Percentiles rank a stretch among this genome's conserved stretches.
These are phyloP conservation scores for Ochropleura plecta DNA, from an alignment of 2,888 invertebrate species.

Conservation along the genomic window DNA sequence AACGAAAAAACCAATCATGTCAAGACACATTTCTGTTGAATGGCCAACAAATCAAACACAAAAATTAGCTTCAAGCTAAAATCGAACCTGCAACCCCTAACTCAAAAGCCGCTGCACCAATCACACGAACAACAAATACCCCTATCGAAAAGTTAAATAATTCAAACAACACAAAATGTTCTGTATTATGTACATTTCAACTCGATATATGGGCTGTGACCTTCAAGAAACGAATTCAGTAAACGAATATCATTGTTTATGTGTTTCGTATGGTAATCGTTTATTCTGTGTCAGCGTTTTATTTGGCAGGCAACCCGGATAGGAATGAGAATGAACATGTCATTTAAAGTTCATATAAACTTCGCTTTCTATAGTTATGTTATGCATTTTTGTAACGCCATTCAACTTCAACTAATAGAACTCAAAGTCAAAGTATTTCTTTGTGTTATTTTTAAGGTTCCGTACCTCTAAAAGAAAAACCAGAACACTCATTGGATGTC, in stretches of 20 bases:
- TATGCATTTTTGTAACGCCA: not conserved
- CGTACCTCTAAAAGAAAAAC: too few species aligned
- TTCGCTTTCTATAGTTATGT: not conserved
- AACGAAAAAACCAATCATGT: not conserved
- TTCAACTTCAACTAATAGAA: too few species aligned
- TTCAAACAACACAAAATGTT: not conserved
- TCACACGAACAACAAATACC: not conserved
- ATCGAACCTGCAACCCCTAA: not conserved
- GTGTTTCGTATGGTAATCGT: slow-evolving; percentile 35
- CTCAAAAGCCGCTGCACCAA: not conserved
- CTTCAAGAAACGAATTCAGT: slow-evolving; percentile 35
- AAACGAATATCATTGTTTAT: slow-evolving; percentile 38
- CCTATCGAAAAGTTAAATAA: not conserved
- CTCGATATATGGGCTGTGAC: slow-evolving; percentile 18
- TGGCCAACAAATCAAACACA: not conserved
- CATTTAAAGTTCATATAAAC: slow-evolving; percentile 25
- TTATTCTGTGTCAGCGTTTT: slow-evolving; percentile 39
- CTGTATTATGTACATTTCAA: slow-evolving; percentile 30
- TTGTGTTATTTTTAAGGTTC: too few species aligned
- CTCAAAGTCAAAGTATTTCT: too few species aligned
- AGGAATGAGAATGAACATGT: slow-evolving; percentile 1
- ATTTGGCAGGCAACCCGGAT: slow-evolving; percentile 37
- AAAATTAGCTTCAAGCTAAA: not conserved
- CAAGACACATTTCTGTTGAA: not conserved
- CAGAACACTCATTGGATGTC: too few species aligned